Evolutionary conservation across 1,140 invertebrate species (phyloP).

Genomic region (Drosophila punjabiensis): DNA sequence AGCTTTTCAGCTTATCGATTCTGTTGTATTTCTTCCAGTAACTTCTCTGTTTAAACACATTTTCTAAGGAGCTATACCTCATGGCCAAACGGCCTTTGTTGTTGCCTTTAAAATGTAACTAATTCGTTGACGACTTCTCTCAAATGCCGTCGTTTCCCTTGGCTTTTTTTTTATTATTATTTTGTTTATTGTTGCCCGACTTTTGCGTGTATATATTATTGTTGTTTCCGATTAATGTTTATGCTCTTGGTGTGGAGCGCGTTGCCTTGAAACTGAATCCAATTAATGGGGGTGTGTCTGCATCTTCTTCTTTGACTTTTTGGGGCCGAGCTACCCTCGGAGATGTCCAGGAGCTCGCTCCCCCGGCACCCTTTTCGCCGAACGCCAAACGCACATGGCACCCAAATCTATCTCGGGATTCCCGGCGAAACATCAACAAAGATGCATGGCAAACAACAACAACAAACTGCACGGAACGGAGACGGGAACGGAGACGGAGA

Average conservation of each 20-base stretch:
- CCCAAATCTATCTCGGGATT: constrained; percentile 15
- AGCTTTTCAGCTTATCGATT: constrained; percentile 1
- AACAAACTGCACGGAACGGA: neutral
- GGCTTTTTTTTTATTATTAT: too few species aligned
- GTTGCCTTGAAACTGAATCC: constrained; percentile 12
- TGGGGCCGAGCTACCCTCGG: constrained; percentile 17
- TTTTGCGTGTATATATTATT: constrained; percentile 7
- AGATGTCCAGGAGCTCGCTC: neutral
- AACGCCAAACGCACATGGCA: constrained; percentile 34
- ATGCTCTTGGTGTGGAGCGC: neutral
- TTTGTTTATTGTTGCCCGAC: constrained; percentile 7
- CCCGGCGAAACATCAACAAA: constrained; percentile 34
- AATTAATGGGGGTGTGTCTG: constrained; percentile 43
- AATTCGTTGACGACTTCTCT: neutral
- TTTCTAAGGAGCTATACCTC: constrained; percentile 4
- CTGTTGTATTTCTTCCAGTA: too few species aligned
- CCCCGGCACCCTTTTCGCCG: neutral
- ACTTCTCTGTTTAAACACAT: neutral
- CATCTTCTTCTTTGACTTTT: constrained; percentile 20
- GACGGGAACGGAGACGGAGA: neutral
- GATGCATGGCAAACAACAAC: constrained; percentile 25
- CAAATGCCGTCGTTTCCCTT: neutral
- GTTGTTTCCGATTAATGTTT: constrained; percentile 5
- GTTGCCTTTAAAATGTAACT: constrained; percentile 3
- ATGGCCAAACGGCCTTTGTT: neutral